phyloP scores from a whole-genome alignment of 1,140 invertebrate genomes.

The Drosophila grimshawi region DNA sequence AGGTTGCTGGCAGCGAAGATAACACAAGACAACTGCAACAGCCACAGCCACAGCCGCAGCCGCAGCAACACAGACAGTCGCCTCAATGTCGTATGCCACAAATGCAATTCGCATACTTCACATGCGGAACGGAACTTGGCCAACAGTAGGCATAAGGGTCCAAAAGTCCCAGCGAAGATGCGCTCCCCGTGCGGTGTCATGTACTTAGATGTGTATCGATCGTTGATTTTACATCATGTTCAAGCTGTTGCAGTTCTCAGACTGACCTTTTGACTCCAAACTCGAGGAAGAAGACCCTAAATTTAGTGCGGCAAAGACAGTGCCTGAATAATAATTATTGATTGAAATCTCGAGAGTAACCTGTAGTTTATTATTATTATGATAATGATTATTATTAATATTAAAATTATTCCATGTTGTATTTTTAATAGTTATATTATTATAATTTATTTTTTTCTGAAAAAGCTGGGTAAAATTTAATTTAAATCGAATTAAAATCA shows the following conservation, averaged over 20 bases:
- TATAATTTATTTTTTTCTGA: no score
- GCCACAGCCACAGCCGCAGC: background rate
- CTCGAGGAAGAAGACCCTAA: no score
- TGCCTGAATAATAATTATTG: no score
- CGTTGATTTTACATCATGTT: slow-evolving; percentile 37
- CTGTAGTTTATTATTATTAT: no score
- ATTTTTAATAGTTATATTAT: no score
- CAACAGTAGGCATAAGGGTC: slow-evolving; percentile 14
- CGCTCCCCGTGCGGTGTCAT: slow-evolving; percentile 30
- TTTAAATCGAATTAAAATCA: no score
- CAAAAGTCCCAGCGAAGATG: slow-evolving; percentile 10
- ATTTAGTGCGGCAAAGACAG: no score
- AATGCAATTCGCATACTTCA: slow-evolving; percentile 25
- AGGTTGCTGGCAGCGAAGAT: background rate
- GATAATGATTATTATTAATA: no score
- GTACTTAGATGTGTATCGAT: slow-evolving; percentile 64
- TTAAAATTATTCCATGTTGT: no score
- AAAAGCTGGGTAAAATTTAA: no score
- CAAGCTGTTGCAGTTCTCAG: slow-evolving; percentile 1
- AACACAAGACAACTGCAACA: slow-evolving; percentile 9
- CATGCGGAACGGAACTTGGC: slow-evolving; percentile 16
- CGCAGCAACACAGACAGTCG: background rate
- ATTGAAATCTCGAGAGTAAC: no score
- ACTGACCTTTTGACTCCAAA: slow-evolving; percentile 29
- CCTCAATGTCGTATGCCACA: slow-evolving; percentile 16